Conservation (phyloP, 2,888 invertebrate genomes). For the Pseudococcus jackbeardsleyi region DNA sequence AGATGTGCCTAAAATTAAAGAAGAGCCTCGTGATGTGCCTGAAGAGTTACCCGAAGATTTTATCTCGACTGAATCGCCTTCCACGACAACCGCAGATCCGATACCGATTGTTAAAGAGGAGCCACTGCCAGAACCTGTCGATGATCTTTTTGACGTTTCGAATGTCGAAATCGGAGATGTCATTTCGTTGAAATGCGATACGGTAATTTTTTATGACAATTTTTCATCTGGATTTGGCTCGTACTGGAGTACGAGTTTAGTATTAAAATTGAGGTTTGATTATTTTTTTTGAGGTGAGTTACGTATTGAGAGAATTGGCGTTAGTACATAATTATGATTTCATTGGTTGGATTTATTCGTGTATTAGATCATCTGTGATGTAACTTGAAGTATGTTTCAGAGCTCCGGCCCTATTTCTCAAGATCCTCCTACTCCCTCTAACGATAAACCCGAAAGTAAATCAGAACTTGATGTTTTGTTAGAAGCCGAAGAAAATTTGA, state of each 20-base stretch:
- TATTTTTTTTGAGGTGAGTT: not conserved
- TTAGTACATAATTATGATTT: not conserved
- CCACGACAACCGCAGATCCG: not conserved
- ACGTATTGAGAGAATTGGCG: not conserved
- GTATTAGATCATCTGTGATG: not conserved
- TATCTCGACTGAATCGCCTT: not conserved
- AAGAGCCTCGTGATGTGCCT: not conserved
- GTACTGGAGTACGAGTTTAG: not conserved
- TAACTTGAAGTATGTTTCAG: constrained; percentile 5
- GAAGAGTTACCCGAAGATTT: constrained; percentile 3
- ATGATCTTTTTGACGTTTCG: not conserved
- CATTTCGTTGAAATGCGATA: constrained; percentile 18
- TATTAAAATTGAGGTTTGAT: not conserved
- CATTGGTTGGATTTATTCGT: not conserved
- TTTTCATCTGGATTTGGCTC: not conserved
- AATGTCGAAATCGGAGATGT: not conserved
- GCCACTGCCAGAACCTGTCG: not conserved
- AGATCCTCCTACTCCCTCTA: not conserved
- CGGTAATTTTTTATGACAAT: constrained; percentile 26
- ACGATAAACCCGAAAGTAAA: not conserved
- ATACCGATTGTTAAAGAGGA: not conserved
- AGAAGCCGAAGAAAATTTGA: constrained; percentile 26
- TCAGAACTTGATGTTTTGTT: not conserved
- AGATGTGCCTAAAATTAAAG: not conserved
- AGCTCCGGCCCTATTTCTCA: not conserved